A percentile compares a stretch with the other conserved stretches of the same genome.
Evolutionary conservation across 2,113 vertebrate species (phyloP).

Genomic region (Protomyctophum bolini): DNA sequence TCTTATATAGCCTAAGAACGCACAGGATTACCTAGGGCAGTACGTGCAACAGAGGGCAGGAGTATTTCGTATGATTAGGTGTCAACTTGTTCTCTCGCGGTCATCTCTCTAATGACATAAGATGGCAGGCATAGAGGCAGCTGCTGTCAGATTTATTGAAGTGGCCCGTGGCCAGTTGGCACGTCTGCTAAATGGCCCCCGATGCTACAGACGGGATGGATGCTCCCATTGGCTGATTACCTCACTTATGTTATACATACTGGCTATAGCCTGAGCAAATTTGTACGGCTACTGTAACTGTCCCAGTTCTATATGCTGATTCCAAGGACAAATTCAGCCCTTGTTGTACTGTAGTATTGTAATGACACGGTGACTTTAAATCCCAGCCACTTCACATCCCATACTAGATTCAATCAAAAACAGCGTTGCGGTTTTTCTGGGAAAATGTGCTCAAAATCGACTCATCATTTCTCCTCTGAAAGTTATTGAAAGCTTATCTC

Average conservation of each 20-base stretch:
- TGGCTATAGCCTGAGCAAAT: slow-evolving; percentile 36
- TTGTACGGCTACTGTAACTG: slow-evolving; percentile 10
- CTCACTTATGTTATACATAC: slow-evolving; percentile 53
- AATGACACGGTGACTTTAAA: slow-evolving; percentile 5
- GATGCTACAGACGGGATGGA: slow-evolving; percentile 59
- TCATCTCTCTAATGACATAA: slow-evolving; percentile 73
- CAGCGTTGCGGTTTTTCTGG: background rate
- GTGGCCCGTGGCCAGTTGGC: slow-evolving; percentile 76
- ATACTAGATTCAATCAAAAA: background rate
- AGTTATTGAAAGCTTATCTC: slow-evolving; percentile 1
- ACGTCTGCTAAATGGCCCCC: slow-evolving; percentile 65
- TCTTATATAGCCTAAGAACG: slow-evolving; percentile 41
- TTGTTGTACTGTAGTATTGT: background rate
- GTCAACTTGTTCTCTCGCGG: slow-evolving; percentile 60
- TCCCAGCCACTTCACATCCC: slow-evolving; percentile 4
- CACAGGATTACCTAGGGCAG: slow-evolving; percentile 54
- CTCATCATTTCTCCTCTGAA: slow-evolving; percentile 6
- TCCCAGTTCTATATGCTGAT: slow-evolving; percentile 25
- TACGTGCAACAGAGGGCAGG: slow-evolving; percentile 53
- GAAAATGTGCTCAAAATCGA: slow-evolving; percentile 25
- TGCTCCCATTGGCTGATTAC: slow-evolving; percentile 63
- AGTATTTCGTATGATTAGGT: slow-evolving; percentile 72
- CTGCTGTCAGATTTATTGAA: slow-evolving; percentile 75
- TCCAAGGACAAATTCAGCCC: slow-evolving; percentile 57
- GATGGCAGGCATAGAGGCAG: slow-evolving; percentile 57